Evolutionary conservation across 53 echinoderm and acorn worm genomes (phyloP), one percentile per base, ranked within the genome.

Genomic region (Pentamera pediparva): DNA sequence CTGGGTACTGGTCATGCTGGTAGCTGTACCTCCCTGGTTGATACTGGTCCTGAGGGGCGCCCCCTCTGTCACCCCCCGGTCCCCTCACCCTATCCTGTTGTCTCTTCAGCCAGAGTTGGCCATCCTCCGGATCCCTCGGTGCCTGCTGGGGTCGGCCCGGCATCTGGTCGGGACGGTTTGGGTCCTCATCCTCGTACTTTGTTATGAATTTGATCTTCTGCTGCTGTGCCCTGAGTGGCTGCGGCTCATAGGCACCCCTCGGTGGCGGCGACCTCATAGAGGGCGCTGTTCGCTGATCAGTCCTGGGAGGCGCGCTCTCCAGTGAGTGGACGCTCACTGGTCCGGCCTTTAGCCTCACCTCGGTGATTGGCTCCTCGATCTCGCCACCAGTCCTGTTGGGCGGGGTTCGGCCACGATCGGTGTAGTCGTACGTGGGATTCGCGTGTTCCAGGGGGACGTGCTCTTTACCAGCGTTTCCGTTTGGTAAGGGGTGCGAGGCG

Each of bases 71-170:
- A 28, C 83, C 82, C 27, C 83, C 76, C 41, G 85, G 88, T 76
- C 88, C 91, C 39, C 83, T 79, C 11, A 91, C 73, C 39, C 86
- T 98, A 50, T 86, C 79, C 67, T 98, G 98, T 74, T 98, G 98
- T 70, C 70, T 86, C 61, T 84, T 84, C 11, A 98, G 82, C 98
- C 98, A 98, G 30, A 77, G 76, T 60, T 88, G 52, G 19, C 91
- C 84, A 57, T 86, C 88, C 35, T 85, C 82, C 0, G 75, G 61
- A 12, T 28, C 31, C 51, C 51, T 49, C 18, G 73, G 55, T 32
- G 60, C 32, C 15, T 48, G 25, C 55, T 62, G 63, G 22, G 37
- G 5, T 6, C 35, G 65, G 2, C 33, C 30, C 13, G 31, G 41
- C 18, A 15, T 29, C 0, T 20, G 24, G 10, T 5, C 13, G 22